A percentile compares a stretch with the other conserved stretches of the same genome.
Evolutionary conservation across 2,888 invertebrate genomes (phyloP).

Genomic region (Chymomyza fuscimana): DNA sequence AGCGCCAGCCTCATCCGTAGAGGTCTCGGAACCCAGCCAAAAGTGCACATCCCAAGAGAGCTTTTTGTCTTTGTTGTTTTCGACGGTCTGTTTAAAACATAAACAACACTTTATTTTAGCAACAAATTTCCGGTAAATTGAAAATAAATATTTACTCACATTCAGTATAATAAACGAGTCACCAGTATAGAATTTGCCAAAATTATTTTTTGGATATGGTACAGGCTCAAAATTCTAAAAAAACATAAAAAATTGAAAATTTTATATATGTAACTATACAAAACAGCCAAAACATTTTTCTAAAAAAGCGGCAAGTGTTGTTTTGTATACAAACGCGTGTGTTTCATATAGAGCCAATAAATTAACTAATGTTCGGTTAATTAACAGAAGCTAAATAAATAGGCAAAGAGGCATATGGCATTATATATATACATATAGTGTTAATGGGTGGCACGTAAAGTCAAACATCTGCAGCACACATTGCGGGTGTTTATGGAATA

Average conservation of each 20-base stretch:
- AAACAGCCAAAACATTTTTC: conserved; percentile 38
- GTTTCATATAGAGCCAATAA: conserved; percentile 45
- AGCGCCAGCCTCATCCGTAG: conserved; percentile 88
- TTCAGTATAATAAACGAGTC: conserved; percentile 91
- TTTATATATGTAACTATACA: not conserved
- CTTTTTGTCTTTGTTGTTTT: conserved; percentile 83
- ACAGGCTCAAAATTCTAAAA: conserved; percentile 89
- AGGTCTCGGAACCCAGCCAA: conserved; percentile 91
- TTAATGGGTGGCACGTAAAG: not conserved
- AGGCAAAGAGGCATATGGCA: conserved; percentile 14
- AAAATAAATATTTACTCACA: conserved; percentile 82
- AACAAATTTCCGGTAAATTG: not conserved
- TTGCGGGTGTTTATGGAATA: conserved; percentile 52
- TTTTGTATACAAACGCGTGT: conserved; percentile 29
- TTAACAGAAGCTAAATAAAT: conserved; percentile 37
- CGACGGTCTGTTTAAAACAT: conserved; percentile 83
- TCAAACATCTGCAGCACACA: conserved; percentile 49
- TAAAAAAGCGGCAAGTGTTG: conserved; percentile 7
- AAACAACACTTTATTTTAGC: conserved; percentile 36
- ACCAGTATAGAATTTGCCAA: conserved; percentile 91
- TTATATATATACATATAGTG: conserved; percentile 22
- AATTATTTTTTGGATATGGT: conserved; percentile 85
- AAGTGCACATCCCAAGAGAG: conserved; percentile 91
- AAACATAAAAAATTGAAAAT: conserved; percentile 27
- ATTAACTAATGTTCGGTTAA: conserved; percentile 46